These are phyloP conservation scores for Odontocolon sp. DNA, from an alignment of 2,888 invertebrate genomes.

Conservation along the genomic window DNA sequence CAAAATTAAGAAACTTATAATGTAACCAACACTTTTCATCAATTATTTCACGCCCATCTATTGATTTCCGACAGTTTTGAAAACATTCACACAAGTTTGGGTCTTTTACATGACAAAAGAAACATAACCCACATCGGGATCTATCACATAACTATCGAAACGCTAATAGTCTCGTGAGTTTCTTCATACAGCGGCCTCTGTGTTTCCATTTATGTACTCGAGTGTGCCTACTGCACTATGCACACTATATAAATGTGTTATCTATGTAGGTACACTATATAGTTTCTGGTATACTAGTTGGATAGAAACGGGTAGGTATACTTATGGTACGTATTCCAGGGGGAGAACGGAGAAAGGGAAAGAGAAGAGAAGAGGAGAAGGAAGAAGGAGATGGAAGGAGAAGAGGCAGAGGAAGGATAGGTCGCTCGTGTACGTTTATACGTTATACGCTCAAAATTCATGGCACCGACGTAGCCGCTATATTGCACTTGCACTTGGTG, in stretches of 20 bases:
- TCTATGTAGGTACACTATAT: not conserved
- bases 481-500: slow-evolving; percentile 75
- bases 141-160: too few species aligned
- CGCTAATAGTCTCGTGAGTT: too few species aligned
- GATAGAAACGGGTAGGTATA: slow-evolving; percentile 16
- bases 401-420: slow-evolving; percentile 25
- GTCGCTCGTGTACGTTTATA: slow-evolving; percentile 47
- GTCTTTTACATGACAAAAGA: too few species aligned
- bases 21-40: too few species aligned
- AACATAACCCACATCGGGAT: too few species aligned
- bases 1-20: too few species aligned
- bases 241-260: not conserved
- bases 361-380: not conserved
- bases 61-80: too few species aligned
- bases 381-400: slow-evolving; percentile 13
- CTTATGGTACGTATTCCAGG: slow-evolving; percentile 24
- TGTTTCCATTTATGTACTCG: too few species aligned
- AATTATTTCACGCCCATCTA: too few species aligned
- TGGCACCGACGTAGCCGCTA: slow-evolving; percentile 69
- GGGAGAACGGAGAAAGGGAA: slow-evolving; percentile 16
- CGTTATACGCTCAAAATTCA: slow-evolving; percentile 74
- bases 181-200: too few species aligned
- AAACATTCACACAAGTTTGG: too few species aligned
- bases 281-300: slow-evolving; percentile 25
- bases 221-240: too few species aligned